Evolutionary conservation across 2,113 vertebrate genomes (phyloP).

Genomic region (Chionis minor): DNA sequence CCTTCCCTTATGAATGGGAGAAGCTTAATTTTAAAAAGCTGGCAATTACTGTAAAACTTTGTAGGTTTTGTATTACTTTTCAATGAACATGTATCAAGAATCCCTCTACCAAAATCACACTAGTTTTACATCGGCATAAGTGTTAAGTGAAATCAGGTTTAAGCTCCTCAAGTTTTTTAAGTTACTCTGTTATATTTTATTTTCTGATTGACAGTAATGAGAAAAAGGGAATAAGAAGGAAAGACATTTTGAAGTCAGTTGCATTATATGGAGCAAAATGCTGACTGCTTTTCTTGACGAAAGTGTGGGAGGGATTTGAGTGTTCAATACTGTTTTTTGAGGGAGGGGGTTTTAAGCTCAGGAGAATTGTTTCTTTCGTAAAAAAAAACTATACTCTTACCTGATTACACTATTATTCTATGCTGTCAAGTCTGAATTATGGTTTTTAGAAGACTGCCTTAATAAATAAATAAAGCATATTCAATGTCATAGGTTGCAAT

Average conservation of each 20-base stretch:
- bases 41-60: not conserved
- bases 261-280: not conserved
- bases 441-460: not conserved
- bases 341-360: not conserved
- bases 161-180: not conserved
- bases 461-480: conserved; percentile 25
- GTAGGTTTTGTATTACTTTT: not conserved
- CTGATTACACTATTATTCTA: conserved; percentile 10
- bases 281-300: not conserved
- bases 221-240: not conserved
- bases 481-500: not conserved
- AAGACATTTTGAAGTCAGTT: not conserved
- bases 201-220: conserved; percentile 14
- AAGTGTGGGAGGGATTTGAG: not conserved
- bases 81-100: not conserved
- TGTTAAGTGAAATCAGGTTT: not conserved
- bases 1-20: not conserved
- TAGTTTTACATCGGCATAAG: not conserved
- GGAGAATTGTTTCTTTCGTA: not conserved
- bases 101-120: not conserved
- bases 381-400: not conserved
- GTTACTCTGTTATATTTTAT: not conserved
- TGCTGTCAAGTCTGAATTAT: not conserved
- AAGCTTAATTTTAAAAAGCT: not conserved
- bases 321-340: not conserved